Evolutionary conservation across 2,888 invertebrate genomes (phyloP).

Genomic region (Opisthograptis luteolata): DNA sequence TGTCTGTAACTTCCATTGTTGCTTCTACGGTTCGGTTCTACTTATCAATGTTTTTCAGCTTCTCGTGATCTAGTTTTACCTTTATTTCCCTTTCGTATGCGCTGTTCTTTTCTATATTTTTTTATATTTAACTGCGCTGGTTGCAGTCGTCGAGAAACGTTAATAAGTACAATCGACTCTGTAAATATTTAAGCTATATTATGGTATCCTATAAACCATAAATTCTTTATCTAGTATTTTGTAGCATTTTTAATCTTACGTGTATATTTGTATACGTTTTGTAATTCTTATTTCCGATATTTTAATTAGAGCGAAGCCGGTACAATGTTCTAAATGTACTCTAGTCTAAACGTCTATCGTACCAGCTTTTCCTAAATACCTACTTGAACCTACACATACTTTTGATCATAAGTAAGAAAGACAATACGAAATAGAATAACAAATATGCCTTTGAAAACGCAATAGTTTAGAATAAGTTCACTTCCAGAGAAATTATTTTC

Average conservation of each 20-base stretch:
- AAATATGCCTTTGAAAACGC: constrained; percentile 73
- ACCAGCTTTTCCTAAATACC: constrained; percentile 5
- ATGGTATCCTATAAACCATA: constrained; percentile 34
- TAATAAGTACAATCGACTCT: constrained; percentile 28
- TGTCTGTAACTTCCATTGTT: constrained; percentile 79
- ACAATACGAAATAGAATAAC: constrained; percentile 79
- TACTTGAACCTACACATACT: constrained; percentile 49
- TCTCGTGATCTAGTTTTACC: constrained; percentile 1
- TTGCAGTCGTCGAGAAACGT: constrained; percentile 13
- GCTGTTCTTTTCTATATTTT: too few species aligned
- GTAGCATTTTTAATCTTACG: constrained; percentile 36
- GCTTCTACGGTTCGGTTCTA: constrained; percentile 48
- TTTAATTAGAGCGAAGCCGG: constrained; percentile 39
- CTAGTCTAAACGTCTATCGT: too few species aligned
- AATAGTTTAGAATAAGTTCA: constrained; percentile 79
- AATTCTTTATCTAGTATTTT: constrained; percentile 36
- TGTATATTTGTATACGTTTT: constrained; percentile 33
- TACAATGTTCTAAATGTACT: constrained; percentile 28
- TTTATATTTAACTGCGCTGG: too few species aligned
- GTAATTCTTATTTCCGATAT: constrained; percentile 27
- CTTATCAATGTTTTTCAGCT: constrained; percentile 26
- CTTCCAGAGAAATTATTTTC: constrained; percentile 75
- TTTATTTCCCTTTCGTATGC: background rate
- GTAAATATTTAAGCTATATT: constrained; percentile 37
- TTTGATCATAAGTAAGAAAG: constrained; percentile 82